These are phyloP conservation scores for Acanthaster planci DNA, from an alignment of 35 echinoderm and acorn worm genomes.

Conservation along the genomic window DNA sequence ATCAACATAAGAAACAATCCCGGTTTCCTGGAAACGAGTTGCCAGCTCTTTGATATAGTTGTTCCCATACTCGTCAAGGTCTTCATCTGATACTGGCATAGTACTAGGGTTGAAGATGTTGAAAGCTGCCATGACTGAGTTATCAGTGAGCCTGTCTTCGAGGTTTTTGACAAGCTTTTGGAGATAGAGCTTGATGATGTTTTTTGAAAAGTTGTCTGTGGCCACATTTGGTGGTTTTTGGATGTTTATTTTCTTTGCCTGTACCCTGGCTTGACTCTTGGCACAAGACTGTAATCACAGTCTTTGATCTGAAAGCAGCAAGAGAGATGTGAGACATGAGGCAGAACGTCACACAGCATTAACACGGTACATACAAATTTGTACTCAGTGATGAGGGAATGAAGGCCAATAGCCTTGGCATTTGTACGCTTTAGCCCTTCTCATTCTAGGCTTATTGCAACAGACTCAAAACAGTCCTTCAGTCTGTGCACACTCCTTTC, in stretches of 20 bases:
- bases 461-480: background rate
- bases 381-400: constrained; percentile 12
- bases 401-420: constrained; percentile 8
- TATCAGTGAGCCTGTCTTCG: constrained; percentile 4
- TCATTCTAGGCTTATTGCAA: background rate
- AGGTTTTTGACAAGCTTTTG: constrained; percentile 9
- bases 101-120: background rate
- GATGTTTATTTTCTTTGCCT: background rate
- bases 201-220: background rate
- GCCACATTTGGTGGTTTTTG: background rate
- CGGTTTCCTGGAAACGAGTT: constrained; percentile 4
- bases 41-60: background rate
- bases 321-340: constrained; percentile 12
- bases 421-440: background rate
- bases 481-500: background rate
- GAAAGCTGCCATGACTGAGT: constrained; percentile 4
- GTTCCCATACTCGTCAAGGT: background rate
- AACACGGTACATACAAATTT: constrained; percentile 6
- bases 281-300: constrained; percentile 7
- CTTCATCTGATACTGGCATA: background rate
- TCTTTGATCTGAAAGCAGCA: constrained; percentile 12
- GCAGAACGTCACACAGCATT: background rate
- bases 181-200: background rate
- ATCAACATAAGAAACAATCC: constrained; percentile 5
- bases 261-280: background rate